These are phyloP conservation scores for Platorchestia sp. DNA, from an alignment of 1,140 invertebrate species.

Conservation along the genomic window DNA sequence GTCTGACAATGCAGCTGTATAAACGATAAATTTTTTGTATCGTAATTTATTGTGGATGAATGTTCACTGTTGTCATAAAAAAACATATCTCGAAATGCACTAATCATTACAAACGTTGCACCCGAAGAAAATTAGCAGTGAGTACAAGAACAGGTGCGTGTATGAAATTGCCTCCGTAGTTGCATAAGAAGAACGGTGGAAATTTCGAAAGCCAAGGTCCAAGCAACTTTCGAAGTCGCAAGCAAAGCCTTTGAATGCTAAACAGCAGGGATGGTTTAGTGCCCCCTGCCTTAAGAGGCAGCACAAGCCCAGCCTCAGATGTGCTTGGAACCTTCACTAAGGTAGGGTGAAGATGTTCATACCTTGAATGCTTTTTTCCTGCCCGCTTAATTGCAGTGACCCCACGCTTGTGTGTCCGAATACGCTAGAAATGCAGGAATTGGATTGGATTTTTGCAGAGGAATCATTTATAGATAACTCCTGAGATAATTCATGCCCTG, in stretches of 20 bases:
- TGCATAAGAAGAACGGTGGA: neutral
- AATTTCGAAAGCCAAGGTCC: neutral
- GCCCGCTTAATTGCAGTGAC: neutral
- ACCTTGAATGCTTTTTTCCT: neutral
- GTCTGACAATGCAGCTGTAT: neutral
- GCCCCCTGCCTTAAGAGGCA: neutral
- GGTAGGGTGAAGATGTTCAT: neutral
- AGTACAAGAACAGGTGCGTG: neutral
- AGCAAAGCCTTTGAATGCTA: neutral
- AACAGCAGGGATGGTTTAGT: neutral
- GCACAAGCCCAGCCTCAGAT: neutral
- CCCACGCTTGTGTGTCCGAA: neutral
- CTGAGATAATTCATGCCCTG: neutral
- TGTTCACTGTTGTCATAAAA: too few species aligned
- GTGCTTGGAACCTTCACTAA: neutral
- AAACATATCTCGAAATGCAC: too few species aligned
- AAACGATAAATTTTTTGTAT: neutral
- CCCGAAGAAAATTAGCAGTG: neutral
- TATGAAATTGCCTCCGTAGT: neutral
- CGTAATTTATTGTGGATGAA: neutral
- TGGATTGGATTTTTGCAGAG: neutral
- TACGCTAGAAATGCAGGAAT: neutral
- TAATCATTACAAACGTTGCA: too few species aligned
- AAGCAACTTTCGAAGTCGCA: neutral
- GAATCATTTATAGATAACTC: neutral